Percentiles rank a stretch among this genome's conserved stretches.
Conservation (phyloP, 2,113 vertebrate species). For the Petrocephalus zakoni region DNA sequence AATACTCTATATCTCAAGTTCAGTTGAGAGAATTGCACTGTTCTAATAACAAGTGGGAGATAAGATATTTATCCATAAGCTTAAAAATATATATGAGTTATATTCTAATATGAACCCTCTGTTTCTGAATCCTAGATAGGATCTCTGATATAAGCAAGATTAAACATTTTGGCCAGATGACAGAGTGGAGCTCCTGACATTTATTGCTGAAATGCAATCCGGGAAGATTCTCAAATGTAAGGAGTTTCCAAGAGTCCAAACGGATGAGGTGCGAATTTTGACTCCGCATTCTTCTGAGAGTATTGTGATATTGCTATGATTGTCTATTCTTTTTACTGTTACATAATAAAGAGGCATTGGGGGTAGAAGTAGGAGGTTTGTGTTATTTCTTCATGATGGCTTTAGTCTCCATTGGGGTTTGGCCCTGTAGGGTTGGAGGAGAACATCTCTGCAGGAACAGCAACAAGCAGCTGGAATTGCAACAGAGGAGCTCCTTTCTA, state of each 20-base stretch:
- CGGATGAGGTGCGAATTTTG: background rate
- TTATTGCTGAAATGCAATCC: background rate
- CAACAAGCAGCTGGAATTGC: background rate
- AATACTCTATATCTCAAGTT: background rate
- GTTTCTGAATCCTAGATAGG: background rate
- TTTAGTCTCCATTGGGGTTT: background rate
- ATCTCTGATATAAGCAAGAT: background rate
- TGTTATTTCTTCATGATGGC: background rate
- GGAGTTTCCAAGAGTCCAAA: background rate
- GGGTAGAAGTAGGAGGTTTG: background rate
- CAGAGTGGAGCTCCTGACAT: background rate
- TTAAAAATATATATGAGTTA: background rate
- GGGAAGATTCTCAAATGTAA: background rate
- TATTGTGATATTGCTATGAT: background rate
- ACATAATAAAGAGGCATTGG: background rate
- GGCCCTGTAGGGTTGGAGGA: background rate
- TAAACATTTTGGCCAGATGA: background rate
- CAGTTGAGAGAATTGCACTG: background rate
- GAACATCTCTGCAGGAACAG: background rate
- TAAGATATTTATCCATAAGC: background rate
- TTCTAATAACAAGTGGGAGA: background rate
- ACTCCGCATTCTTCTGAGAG: background rate
- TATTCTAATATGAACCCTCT: background rate
- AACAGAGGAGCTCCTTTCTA: background rate
- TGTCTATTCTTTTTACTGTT: background rate